These are phyloP conservation scores for Leptogaster cylindrica DNA, from an alignment of 2,888 invertebrate species.

Conservation along the genomic window DNA sequence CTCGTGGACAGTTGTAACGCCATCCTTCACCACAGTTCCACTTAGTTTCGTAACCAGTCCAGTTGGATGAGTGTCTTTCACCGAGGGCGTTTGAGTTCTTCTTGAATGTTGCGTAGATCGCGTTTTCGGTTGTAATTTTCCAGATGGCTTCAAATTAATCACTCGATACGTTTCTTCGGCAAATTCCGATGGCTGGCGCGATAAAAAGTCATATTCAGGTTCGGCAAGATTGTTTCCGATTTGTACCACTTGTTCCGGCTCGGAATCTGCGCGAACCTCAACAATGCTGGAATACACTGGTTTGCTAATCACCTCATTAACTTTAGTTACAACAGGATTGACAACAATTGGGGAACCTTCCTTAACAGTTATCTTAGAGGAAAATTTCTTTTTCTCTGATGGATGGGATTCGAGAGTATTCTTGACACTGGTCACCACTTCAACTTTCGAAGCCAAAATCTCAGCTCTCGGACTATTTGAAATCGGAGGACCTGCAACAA, in stretches of 20 bases:
- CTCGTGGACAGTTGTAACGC: constrained; percentile 83
- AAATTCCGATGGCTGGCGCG: constrained; percentile 82
- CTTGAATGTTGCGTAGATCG: constrained; percentile 58
- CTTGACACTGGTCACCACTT: constrained; percentile 60
- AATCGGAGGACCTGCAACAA: constrained; percentile 45
- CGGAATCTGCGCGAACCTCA: constrained; percentile 62
- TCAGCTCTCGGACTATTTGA: constrained; percentile 58
- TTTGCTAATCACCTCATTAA: constrained; percentile 15
- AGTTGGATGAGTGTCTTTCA: constrained; percentile 72
- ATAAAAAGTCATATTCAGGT: constrained; percentile 84
- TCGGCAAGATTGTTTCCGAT: constrained; percentile 77
- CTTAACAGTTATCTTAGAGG: constrained; percentile 60
- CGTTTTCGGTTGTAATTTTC: constrained; percentile 53
- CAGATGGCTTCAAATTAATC: constrained; percentile 78
- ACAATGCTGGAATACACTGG: constrained; percentile 65
- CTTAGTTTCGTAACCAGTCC: constrained; percentile 84
- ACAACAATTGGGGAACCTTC: constrained; percentile 53
- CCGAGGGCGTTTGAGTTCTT: constrained; percentile 45
- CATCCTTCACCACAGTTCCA: constrained; percentile 82
- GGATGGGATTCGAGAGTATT: constrained; percentile 49
- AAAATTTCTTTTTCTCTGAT: constrained; percentile 50
- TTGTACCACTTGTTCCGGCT: constrained; percentile 65
- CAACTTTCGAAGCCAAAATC: constrained; percentile 59
- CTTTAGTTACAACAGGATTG: constrained; percentile 52
- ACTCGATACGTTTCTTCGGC: constrained; percentile 86